A percentile compares a stretch with the other conserved stretches of the same genome.
phyloP scores from a whole-genome alignment of 2,113 vertebrate genomes.

The Tachuris rubrigastra region DNA sequence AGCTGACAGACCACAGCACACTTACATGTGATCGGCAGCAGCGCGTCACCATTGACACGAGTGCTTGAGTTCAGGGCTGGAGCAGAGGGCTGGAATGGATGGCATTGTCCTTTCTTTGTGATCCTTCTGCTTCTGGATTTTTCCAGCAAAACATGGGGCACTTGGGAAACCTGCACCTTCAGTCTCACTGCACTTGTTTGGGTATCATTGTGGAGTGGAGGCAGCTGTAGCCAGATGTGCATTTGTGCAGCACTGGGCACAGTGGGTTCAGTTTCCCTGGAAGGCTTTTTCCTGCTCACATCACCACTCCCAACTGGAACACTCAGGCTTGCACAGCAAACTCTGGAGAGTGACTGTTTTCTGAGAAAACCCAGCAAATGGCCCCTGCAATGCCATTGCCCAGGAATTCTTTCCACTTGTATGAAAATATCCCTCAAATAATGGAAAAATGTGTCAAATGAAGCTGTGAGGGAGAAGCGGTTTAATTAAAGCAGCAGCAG shows the following conservation, averaged over 20 bases:
- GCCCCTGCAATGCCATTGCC: not conserved
- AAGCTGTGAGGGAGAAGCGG: not conserved
- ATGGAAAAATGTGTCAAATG: not conserved
- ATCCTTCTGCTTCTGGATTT: not conserved
- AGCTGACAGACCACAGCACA: not conserved
- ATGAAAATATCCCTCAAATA: constrained; percentile 11
- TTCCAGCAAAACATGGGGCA: fast-evolving
- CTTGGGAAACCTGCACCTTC: fast-evolving
- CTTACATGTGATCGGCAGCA: not conserved
- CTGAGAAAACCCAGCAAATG: not conserved
- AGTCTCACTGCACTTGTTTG: not conserved
- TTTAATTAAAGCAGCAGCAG: not conserved
- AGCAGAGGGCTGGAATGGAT: fast-evolving
- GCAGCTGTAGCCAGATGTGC: not conserved
- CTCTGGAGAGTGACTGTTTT: not conserved
- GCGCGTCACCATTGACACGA: fast-evolving
- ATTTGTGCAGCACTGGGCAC: not conserved
- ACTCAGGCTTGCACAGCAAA: not conserved
- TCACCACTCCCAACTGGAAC: not conserved
- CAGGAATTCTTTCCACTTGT: constrained; percentile 36
- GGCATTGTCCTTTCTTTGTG: not conserved
- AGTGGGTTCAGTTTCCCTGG: not conserved
- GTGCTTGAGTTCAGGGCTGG: fast-evolving
- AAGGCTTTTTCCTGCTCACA: not conserved
- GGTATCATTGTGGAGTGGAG: fast-evolving